phyloP scores from a whole-genome alignment of 2,888 invertebrate genomes.

The Hirtodrosophila duncani region DNA sequence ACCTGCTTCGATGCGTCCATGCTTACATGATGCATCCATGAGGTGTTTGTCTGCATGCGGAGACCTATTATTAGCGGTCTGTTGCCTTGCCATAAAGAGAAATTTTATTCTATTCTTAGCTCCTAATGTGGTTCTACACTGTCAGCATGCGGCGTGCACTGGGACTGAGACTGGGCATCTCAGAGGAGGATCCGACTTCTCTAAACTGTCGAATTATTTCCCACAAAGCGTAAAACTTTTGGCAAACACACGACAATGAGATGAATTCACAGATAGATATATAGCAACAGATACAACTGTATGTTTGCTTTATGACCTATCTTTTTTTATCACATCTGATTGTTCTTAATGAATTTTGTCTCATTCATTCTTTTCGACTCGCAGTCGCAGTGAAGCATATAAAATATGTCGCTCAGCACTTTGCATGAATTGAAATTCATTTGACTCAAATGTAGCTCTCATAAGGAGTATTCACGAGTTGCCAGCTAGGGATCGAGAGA shows the following conservation, averaged over 20 bases:
- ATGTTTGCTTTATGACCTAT: slow-evolving; percentile 7
- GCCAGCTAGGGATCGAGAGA: too few species aligned
- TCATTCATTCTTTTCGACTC: slow-evolving; percentile 56
- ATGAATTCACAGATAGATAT: background rate
- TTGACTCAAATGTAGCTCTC: slow-evolving; percentile 37
- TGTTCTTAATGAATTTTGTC: slow-evolving; percentile 65
- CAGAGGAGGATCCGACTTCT: slow-evolving; percentile 20
- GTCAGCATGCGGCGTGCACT: too few species aligned
- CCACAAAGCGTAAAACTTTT: slow-evolving; percentile 58
- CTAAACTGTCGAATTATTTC: slow-evolving; percentile 39
- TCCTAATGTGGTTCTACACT: slow-evolving; percentile 25
- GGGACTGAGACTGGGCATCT: background rate
- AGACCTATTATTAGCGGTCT: slow-evolving; percentile 33
- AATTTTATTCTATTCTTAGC: slow-evolving; percentile 13
- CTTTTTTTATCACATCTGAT: slow-evolving; percentile 46
- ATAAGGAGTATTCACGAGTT: too few species aligned
- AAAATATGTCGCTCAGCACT: slow-evolving; percentile 52
- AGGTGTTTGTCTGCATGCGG: slow-evolving; percentile 12
- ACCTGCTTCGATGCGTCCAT: slow-evolving; percentile 17
- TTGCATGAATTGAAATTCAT: slow-evolving; percentile 68
- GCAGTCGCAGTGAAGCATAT: slow-evolving; percentile 39
- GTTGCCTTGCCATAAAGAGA: too few species aligned
- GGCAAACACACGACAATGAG: slow-evolving; percentile 37
- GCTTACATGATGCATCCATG: slow-evolving; percentile 30
- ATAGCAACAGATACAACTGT: slow-evolving; percentile 2